Conservation (phyloP, 2,888 invertebrate genomes). For the Arrhopalites spinosus region DNA sequence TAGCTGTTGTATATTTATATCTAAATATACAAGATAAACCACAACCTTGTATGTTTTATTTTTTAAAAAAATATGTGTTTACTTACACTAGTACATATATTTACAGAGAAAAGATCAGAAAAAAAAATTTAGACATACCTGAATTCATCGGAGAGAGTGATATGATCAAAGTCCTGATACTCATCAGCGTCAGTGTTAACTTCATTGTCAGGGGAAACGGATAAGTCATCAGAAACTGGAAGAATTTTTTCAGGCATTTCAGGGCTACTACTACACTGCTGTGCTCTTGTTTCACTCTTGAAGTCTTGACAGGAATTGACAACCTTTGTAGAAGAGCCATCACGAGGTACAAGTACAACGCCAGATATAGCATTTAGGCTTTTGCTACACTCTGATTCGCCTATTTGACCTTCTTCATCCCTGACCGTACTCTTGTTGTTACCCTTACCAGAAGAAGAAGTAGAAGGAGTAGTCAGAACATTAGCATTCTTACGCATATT, state of each 20-base stretch:
- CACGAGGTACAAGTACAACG: background rate
- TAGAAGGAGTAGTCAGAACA: constrained; percentile 2
- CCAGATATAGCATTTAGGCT: constrained; percentile 4
- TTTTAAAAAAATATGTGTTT: background rate
- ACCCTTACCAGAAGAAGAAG: constrained; percentile 8
- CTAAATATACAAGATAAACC: no score
- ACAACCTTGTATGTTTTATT: background rate
- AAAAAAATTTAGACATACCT: constrained; percentile 18
- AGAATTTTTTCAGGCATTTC: constrained; percentile 29
- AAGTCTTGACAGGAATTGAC: constrained; percentile 13
- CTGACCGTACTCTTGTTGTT: constrained; percentile 38
- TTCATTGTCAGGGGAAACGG: constrained; percentile 20
- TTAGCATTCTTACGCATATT: constrained; percentile 11
- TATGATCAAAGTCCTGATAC: background rate
- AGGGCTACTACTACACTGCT: background rate
- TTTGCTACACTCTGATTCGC: constrained; percentile 43
- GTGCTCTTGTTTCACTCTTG: constrained; percentile 4
- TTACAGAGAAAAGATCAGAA: background rate
- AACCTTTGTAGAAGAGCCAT: constrained; percentile 6
- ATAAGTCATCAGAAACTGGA: constrained; percentile 10
- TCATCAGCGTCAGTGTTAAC: background rate
- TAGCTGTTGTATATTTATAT: no score
- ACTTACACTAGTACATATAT: background rate
- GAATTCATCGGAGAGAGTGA: background rate
- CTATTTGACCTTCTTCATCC: constrained; percentile 38